phyloP scores from a whole-genome alignment of 2,797 vertebrate species.

The Acanthis flammea region DNA sequence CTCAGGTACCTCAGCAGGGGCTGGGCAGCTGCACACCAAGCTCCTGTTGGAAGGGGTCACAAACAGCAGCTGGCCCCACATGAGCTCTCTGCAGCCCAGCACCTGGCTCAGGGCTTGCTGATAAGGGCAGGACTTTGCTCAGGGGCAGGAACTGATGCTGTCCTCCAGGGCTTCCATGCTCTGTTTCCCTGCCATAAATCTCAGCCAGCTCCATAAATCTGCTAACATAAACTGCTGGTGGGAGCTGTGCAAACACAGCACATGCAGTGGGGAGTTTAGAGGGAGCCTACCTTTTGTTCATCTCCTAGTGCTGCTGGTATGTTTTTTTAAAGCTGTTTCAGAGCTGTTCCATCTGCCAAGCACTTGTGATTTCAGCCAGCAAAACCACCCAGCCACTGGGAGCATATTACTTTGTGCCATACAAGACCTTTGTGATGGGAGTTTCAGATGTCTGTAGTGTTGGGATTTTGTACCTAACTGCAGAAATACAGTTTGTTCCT shows the following conservation, averaged over 20 bases:
- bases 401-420: not conserved
- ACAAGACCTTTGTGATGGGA: not conserved
- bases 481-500: not conserved
- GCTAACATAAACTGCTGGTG: not conserved
- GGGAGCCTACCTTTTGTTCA: not conserved
- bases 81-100: not conserved
- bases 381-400: not conserved
- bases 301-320: not conserved
- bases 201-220: slow-evolving; percentile 18
- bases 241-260: not conserved
- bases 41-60: not conserved
- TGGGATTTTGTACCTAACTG: not conserved
- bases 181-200: not conserved
- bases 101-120: not conserved
- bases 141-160: not conserved
- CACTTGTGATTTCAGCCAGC: not conserved
- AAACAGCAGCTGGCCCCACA: not conserved
- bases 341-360: not conserved
- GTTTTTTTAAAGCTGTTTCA: not conserved
- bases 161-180: not conserved
- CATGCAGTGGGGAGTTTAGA: not conserved
- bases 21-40: not conserved
- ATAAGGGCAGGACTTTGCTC: slow-evolving; percentile 28
- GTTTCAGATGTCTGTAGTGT: not conserved
- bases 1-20: fast-evolving